Base-by-base conservation (phyloP, 2,113 vertebrate genomes). In the Pseudonaja textilis region DNA sequence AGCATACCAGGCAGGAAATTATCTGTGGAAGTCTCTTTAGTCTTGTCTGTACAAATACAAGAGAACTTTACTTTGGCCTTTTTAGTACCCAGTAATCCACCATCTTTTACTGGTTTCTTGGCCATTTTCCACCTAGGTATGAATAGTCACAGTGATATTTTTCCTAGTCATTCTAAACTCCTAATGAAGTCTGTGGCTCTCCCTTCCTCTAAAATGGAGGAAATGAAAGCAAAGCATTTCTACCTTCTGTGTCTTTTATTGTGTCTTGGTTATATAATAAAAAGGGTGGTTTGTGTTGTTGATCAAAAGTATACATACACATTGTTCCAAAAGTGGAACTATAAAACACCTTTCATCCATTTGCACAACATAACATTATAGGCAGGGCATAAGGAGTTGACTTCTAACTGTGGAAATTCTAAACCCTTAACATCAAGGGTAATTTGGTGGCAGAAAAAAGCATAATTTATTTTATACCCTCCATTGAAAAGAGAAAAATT, bases 381-480 rank as follows among this genome's bases (percentile, higher is more conserved):
- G 23, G 22, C 47, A 56, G 9, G n/a, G 45, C 45, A 64, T 54
- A 52, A 90, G 57, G 81, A 61, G 74, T 42, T 26, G 55, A 42
- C 69, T 34, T 64, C 55, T 29, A 86, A 57, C 55, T 61, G 55
- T 61, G 56, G 56, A 87, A 87, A 90, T 87, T 42, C 56, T 47
- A 87, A 87, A 54, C 74, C 89, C 56, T 54, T 87, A 93, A 90
- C 50, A 90, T 61, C 56, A 87, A 22, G 45, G 74, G 81, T 54
- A 90, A 90, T 93, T 93, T 90, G n/a, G 89, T 87, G 56, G 47
- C 81, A 54, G 89, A 56, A 86, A 90, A 93, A 93, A 54, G 55
- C 22, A 34, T 87, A 90, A 93, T 93, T 93, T 90, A 90, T 93
- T 93, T 93, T 90, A 93, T 64, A 86, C 56, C n/a, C 26, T 54